These are phyloP conservation scores for Trachelus tabidus DNA, from an alignment of 2,888 invertebrate species.

Conservation along the genomic window DNA sequence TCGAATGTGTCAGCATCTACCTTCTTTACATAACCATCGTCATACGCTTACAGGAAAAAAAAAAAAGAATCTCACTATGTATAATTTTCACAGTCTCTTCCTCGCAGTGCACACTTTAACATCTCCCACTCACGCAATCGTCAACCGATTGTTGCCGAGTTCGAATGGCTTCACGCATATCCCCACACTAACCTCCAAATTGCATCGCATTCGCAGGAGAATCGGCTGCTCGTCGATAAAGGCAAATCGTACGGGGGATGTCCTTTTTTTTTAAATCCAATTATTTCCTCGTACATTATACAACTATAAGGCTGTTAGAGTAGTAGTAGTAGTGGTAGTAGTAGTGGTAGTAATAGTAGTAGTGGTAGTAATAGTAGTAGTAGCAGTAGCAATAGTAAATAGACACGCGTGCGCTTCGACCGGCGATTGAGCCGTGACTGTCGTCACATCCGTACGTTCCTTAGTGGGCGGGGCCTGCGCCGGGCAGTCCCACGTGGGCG, in stretches of 20 bases:
- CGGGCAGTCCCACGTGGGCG: conserved; percentile 34
- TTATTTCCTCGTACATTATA: conserved; percentile 42
- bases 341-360: not conserved
- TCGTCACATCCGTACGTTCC: not conserved
- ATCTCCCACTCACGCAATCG: not conserved
- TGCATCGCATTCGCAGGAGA: not conserved
- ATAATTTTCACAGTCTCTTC: not conserved
- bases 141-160: conserved; percentile 7
- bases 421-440: not conserved
- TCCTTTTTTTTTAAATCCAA: conserved; percentile 23
- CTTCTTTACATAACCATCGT: not conserved
- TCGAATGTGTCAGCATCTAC: not conserved
- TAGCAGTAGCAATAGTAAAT: conserved; percentile 8
- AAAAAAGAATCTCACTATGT: not conserved
- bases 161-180: not conserved
- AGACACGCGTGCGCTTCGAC: conserved; percentile 20
- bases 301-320: conserved; percentile 62
- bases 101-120: not conserved
- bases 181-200: not conserved
- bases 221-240: conserved; percentile 45
- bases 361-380: not conserved
- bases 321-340: not conserved
- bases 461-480: conserved; percentile 34
- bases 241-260: conserved; percentile 63
- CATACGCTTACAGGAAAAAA: not conserved